Evolutionary conservation across 2,888 invertebrate species (phyloP).

Genomic region (Aproaerema taeniolella): DNA sequence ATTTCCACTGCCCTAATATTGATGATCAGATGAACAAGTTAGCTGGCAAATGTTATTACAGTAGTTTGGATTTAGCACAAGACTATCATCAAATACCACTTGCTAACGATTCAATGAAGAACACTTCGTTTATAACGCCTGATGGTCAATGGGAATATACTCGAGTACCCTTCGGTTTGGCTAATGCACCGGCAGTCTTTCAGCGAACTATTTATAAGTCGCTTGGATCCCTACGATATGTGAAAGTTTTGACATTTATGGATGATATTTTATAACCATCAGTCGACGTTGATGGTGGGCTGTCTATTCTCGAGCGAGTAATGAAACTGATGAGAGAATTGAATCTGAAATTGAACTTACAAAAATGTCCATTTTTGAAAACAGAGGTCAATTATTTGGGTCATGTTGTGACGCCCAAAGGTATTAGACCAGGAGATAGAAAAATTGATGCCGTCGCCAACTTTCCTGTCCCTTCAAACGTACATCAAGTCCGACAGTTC

Average conservation of each 20-base stretch:
- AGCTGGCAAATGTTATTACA: constrained; percentile 24
- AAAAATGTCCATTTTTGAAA: constrained; percentile 25
- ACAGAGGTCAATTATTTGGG: constrained; percentile 25
- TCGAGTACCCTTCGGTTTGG: constrained; percentile 24
- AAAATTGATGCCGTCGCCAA: constrained; percentile 2
- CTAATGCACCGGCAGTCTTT: constrained; percentile 24
- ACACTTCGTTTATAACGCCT: constrained; percentile 23
- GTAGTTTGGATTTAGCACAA: constrained; percentile 22
- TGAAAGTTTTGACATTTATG: constrained; percentile 22
- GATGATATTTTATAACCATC: constrained; percentile 28
- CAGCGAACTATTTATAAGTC: constrained; percentile 19
- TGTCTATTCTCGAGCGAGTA: constrained; percentile 1
- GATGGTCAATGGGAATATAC: constrained; percentile 24
- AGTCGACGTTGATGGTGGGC: not conserved
- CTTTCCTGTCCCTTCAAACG: not conserved
- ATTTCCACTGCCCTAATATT: constrained; percentile 25
- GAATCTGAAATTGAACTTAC: constrained; percentile 9
- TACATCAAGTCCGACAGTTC: constrained; percentile 4
- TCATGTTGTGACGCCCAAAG: constrained; percentile 21
- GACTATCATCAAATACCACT: constrained; percentile 24
- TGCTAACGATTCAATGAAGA: constrained; percentile 16
- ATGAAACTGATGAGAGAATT: not conserved
- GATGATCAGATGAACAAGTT: constrained; percentile 24
- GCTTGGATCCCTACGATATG: constrained; percentile 7
- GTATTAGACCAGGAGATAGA: constrained; percentile 22